Percentiles rank a stretch among this genome's conserved stretches.
Conservation (phyloP, 2,888 invertebrate species). For the Fragum sueziense region DNA sequence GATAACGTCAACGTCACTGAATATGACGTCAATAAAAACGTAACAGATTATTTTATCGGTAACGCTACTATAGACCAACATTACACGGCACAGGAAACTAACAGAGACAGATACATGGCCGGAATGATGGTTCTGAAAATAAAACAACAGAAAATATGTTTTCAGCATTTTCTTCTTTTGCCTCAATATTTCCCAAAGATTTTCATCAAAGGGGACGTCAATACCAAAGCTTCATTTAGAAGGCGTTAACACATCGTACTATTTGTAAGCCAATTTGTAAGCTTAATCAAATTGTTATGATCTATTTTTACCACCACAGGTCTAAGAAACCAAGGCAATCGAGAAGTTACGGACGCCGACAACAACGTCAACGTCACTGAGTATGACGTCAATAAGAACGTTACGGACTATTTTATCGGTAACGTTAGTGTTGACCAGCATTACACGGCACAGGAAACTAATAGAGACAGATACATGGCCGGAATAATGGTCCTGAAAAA, state of each 20-base stretch:
- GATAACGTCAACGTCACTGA: conserved; percentile 43
- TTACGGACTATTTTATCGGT: conserved; percentile 74
- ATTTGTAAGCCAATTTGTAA: too few relatives aligned
- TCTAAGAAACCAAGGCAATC: background rate
- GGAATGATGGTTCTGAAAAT: conserved; percentile 72
- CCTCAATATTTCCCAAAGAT: too few relatives aligned
- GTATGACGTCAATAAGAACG: conserved; percentile 69
- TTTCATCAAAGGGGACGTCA: too few relatives aligned
- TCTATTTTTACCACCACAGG: too few relatives aligned
- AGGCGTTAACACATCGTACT: too few relatives aligned
- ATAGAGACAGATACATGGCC: conserved; percentile 74
- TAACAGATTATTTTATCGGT: conserved; percentile 75
- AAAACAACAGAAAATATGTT: too few relatives aligned
- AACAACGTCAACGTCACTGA: conserved; percentile 42
- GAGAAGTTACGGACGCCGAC: background rate
- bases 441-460: conserved; percentile 72
- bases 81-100: conserved; percentile 72
- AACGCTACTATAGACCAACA: conserved; percentile 74
- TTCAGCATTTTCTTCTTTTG: too few relatives aligned
- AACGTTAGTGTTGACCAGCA: conserved; percentile 74
- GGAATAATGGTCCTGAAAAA: conserved; percentile 72
- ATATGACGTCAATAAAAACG: conserved; percentile 69
- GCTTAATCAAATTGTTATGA: too few relatives aligned
- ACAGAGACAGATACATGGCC: conserved; percentile 74
- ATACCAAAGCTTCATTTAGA: too few relatives aligned